Percentiles rank a stretch among this genome's conserved stretches.
These are phyloP conservation scores for Talpa occidentalis DNA, from an alignment of 2,113 vertebrate genomes.

Conservation along the genomic window DNA sequence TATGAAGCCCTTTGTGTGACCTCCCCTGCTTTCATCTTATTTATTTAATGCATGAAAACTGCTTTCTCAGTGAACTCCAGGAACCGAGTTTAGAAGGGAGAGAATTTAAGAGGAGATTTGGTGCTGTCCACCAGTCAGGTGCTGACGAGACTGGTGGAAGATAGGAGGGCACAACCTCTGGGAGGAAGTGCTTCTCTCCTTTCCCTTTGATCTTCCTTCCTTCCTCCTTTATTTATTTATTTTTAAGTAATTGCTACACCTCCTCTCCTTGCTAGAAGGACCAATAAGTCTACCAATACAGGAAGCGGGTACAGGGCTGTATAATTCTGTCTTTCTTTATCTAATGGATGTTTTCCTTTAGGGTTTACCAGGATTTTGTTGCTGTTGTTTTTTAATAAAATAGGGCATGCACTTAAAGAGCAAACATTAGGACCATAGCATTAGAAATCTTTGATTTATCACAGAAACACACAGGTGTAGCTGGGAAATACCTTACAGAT, in stretches of 20 bases:
- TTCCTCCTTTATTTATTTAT: neutral
- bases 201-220: neutral
- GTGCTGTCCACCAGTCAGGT: conserved; percentile 60
- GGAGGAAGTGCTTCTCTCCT: neutral
- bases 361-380: neutral
- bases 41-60: conserved; percentile 1
- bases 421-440: conserved; percentile 36
- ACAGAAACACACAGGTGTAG: conserved; percentile 39
- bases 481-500: neutral
- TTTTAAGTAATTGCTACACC: neutral
- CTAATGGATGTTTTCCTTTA: neutral
- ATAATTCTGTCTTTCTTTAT: neutral
- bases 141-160: conserved; percentile 35
- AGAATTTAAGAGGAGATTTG: neutral
- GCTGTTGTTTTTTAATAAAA: conserved; percentile 31
- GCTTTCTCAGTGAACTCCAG: neutral
- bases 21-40: neutral
- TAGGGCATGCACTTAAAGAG: neutral
- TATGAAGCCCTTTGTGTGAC: neutral
- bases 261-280: neutral
- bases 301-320: neutral
- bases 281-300: neutral
- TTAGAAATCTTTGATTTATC: neutral
- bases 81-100: neutral
- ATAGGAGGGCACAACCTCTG: neutral